Base-by-base conservation (phyloP, 2,113 vertebrate genomes). In the Istiophorus platypterus region DNA sequence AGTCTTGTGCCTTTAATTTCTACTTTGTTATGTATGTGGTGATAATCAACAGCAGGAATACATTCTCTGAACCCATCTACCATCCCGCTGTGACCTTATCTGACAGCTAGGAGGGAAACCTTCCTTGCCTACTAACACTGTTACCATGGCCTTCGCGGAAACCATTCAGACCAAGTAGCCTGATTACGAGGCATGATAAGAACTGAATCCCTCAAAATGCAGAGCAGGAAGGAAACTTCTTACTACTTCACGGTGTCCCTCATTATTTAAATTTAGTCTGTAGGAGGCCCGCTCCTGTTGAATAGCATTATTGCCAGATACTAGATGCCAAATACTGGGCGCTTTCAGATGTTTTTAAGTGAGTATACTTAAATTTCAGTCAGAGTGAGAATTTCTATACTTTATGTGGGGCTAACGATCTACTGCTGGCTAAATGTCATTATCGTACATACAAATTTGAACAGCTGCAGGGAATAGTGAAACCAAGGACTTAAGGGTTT, bases 101-200 rank as follows among this genome's bases (percentile, higher is more conserved):
- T 64, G 66, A 85, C 54, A 63, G 72, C 74, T 51, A 56, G 31
- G 56, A 84, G 65, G 78, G 64, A 85, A 81, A 78, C 68, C 75
- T 76, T 41, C 77, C 85, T 85, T 72, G 85, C 92, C 75, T 93
- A 71, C 91, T 93, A 92, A 94, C 88, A 29, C 86, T 69, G 93
- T 93, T 94, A 92, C 90, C 89, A 94, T 90, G 93, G 90, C 75
- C 87, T 88, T 87, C 85, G 74, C 84, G 72, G 82, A 88, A 80
- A 78, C 62, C 76, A 88, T 90, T 63, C 85, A 91, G 78, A 81
- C 80, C 78, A 41, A 57, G 67, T 22, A 75, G 81, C 77, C 92
- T 82, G 91, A 91, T 89, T 67, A 70, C 52, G 64, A 84, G 63
- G 61, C 84, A 69, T 92, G 92, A 93, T 87, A 82, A 91, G 88